Percentiles rank a stretch among this genome's conserved stretches.
phyloP scores from a whole-genome alignment of 2,888 invertebrate genomes.

The Drosophila dives region DNA sequence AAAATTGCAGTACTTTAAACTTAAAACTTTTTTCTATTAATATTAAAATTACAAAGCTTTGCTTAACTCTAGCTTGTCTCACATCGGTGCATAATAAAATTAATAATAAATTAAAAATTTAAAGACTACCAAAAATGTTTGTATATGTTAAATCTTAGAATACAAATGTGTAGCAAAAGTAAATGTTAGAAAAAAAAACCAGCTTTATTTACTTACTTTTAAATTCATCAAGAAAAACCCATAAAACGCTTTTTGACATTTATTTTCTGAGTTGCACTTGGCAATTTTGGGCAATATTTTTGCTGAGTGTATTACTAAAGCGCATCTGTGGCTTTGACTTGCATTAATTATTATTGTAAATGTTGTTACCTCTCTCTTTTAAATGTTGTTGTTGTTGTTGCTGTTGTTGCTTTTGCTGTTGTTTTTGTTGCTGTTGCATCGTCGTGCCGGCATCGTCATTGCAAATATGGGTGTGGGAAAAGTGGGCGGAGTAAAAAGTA shows the following conservation, averaged over 20 bases:
- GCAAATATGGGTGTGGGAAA: conserved; percentile 77
- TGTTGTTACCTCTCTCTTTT: conserved; percentile 43
- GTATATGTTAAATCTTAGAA: background rate
- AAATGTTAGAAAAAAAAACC: background rate
- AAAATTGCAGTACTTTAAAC: background rate
- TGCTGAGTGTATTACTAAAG: background rate
- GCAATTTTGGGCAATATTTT: background rate
- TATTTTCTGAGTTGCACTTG: background rate
- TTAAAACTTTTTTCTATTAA: background rate
- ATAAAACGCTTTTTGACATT: background rate
- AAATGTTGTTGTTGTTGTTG: conserved; percentile 10
- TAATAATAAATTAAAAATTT: no score
- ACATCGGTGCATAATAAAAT: background rate
- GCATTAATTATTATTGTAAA: conserved; percentile 20
- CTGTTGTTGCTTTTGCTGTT: conserved; percentile 9
- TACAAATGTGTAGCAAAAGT: background rate
- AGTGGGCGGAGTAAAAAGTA: conserved; percentile 76
- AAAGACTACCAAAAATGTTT: background rate
- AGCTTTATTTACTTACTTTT: background rate
- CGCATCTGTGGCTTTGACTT: conserved; percentile 20
- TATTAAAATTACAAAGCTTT: background rate
- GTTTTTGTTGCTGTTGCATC: conserved; percentile 19
- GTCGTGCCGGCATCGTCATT: conserved; percentile 59
- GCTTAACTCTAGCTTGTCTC: background rate
- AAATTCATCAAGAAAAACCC: background rate